Evolutionary conservation across 1,140 invertebrate genomes (phyloP).

Genomic region (Bombus huntii): DNA sequence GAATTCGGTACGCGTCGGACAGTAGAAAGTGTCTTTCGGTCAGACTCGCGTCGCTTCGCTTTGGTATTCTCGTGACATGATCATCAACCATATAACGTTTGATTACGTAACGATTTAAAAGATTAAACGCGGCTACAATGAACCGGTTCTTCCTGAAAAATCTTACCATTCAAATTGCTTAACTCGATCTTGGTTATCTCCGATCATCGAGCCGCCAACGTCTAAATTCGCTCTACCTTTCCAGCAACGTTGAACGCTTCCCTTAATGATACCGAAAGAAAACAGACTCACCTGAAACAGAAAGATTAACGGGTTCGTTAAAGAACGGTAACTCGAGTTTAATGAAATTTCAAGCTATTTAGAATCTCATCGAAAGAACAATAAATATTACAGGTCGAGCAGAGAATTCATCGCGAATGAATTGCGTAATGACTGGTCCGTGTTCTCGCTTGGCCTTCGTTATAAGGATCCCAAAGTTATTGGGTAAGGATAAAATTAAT

Average conservation of each 20-base stretch:
- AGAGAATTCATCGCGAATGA: slow-evolving; percentile 4
- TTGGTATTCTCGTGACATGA: background rate
- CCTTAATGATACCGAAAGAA: background rate
- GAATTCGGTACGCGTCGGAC: background rate
- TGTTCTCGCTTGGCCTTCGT: slow-evolving; percentile 31
- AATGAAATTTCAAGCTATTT: slow-evolving; percentile 7
- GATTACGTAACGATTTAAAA: background rate
- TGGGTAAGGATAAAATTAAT: slow-evolving; percentile 58
- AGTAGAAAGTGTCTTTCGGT: background rate
- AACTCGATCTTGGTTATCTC: background rate
- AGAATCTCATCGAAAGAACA: background rate
- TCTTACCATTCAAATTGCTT: too few relatives aligned
- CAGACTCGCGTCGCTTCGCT: background rate
- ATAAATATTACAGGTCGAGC: background rate
- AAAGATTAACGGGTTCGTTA: slow-evolving; percentile 1
- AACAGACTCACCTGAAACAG: slow-evolving; percentile 5
- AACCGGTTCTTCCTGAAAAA: too few relatives aligned
- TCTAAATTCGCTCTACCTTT: background rate
- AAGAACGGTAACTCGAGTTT: background rate
- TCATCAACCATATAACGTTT: background rate
- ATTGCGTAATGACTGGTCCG: slow-evolving; percentile 22
- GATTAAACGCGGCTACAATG: background rate
- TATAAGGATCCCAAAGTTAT: slow-evolving; percentile 38
- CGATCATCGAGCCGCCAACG: background rate
- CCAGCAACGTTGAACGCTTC: too few relatives aligned